Evolutionary conservation across 2,888 invertebrate species (phyloP).

Genomic region (Tiliacea aurago): DNA sequence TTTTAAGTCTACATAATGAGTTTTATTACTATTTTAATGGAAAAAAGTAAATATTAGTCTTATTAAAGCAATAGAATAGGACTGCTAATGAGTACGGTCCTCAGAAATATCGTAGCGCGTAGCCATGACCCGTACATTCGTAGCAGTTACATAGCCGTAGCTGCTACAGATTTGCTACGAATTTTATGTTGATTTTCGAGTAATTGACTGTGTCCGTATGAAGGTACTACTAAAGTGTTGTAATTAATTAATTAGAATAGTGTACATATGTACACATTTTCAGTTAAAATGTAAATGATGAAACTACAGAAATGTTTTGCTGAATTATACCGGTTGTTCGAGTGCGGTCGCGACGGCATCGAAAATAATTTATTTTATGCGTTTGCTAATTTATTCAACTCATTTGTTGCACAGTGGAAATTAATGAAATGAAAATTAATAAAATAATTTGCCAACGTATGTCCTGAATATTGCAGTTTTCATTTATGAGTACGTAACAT

Average conservation of each 20-base stretch:
- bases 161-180: slow-evolving; percentile 11
- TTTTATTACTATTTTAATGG: too few species aligned
- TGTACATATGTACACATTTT: slow-evolving; percentile 6
- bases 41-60: too few species aligned
- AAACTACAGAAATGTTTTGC: slow-evolving; percentile 21
- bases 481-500: slow-evolving; percentile 17
- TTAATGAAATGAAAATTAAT: slow-evolving; percentile 57
- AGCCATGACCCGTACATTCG: slow-evolving; percentile 1
- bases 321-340: slow-evolving; percentile 28
- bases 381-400: slow-evolving; percentile 57
- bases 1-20: too few species aligned
- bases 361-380: slow-evolving; percentile 57
- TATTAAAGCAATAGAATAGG: neutral
- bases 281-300: slow-evolving; percentile 31
- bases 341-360: slow-evolving; percentile 46
- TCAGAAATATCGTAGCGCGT: slow-evolving; percentile 14
- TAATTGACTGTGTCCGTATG: neutral
- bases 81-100: neutral
- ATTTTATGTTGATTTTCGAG: neutral
- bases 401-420: slow-evolving; percentile 52
- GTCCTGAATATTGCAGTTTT: slow-evolving; percentile 38
- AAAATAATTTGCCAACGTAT: slow-evolving; percentile 54
- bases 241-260: slow-evolving; percentile 2
- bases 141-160: neutral
- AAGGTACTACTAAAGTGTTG: neutral